A percentile compares a stretch with the other conserved stretches of the same genome.
phyloP scores from a whole-genome alignment of 2,113 vertebrate species.

The Microtus ochrogaster region DNA sequence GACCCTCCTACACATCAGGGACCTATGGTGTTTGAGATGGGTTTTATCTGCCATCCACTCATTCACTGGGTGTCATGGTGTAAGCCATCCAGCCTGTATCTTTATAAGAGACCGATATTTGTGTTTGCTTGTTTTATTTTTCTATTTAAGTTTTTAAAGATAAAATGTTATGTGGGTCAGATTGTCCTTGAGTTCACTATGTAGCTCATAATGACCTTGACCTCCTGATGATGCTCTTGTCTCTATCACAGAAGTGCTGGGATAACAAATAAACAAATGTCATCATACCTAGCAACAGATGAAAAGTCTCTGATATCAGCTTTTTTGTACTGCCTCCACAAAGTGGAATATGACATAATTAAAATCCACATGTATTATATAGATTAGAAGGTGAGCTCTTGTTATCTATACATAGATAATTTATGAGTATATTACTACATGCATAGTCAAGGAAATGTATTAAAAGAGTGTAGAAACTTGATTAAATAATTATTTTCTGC shows the following conservation, averaged over 20 bases:
- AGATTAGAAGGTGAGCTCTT: neutral
- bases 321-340: neutral
- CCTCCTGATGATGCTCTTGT: neutral
- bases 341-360: neutral
- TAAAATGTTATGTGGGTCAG: neutral
- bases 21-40: neutral
- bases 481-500: neutral
- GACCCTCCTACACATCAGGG: neutral
- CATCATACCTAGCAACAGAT: neutral
- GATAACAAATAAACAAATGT: neutral
- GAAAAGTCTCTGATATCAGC: neutral
- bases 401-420: neutral
- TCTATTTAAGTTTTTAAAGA: neutral
- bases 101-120: neutral
- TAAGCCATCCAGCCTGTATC: neutral
- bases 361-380: slow-evolving; percentile 15
- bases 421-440: neutral
- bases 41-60: neutral
- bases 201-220: neutral
- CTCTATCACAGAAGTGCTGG: neutral
- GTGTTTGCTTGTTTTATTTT: neutral
- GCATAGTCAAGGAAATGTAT: neutral
- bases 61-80: neutral
- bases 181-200: neutral
- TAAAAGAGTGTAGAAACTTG: neutral